phyloP scores from a whole-genome alignment of 2,113 vertebrate genomes.

The Pycnonotus jocosus region DNA sequence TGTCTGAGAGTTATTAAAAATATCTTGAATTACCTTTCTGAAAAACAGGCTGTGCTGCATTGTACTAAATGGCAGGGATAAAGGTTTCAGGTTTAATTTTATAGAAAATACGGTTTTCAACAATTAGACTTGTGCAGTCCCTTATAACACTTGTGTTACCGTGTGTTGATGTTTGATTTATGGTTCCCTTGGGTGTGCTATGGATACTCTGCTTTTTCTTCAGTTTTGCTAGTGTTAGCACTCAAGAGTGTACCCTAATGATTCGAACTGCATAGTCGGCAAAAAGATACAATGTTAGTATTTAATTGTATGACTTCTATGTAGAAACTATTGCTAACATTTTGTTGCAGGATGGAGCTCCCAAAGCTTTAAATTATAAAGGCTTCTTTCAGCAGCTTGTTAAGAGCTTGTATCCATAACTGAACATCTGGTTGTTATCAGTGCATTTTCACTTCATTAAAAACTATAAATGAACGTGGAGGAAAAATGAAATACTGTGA shows the following conservation, averaged over 20 bases:
- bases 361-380: constrained; percentile 61
- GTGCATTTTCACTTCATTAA: constrained; percentile 67
- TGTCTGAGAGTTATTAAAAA: not conserved
- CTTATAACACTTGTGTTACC: not conserved
- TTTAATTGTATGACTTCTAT: constrained; percentile 1
- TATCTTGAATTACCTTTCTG: not conserved
- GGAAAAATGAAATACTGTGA: constrained; percentile 50
- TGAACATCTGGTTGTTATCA: constrained; percentile 69
- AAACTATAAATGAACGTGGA: constrained; percentile 52
- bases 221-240: not conserved
- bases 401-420: constrained; percentile 25
- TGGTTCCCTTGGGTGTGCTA: not conserved
- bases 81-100: not conserved
- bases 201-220: not conserved
- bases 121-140: not conserved
- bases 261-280: not conserved
- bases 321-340: constrained; percentile 37
- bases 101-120: not conserved
- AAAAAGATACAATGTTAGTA: not conserved
- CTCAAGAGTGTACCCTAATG: not conserved
- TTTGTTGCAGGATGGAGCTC: constrained; percentile 29
- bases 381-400: constrained; percentile 66
- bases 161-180: not conserved
- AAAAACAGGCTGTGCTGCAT: not conserved
- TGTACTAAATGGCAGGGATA: not conserved